A percentile compares a stretch with the other conserved stretches of the same genome.
Evolutionary conservation across 2,113 vertebrate species (phyloP).

Genomic region (Phyllopteryx taeniolatus): DNA sequence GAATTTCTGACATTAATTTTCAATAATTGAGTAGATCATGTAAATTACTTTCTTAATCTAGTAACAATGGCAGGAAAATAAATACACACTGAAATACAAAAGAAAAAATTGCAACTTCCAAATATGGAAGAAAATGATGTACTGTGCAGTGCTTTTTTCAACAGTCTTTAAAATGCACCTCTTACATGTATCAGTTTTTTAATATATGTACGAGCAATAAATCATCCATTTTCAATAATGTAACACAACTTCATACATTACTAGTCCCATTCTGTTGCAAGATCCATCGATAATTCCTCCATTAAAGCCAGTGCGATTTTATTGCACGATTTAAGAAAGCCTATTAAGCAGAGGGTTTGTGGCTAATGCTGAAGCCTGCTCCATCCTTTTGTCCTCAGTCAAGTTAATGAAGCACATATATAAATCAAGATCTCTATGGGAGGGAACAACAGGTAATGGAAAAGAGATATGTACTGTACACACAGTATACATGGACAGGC

Average conservation of each 20-base stretch:
- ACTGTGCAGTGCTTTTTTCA: conserved; percentile 54
- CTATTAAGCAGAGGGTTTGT: conserved; percentile 2
- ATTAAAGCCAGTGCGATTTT: conserved; percentile 31
- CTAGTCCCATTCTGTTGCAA: background rate
- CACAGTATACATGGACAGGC: conserved; percentile 52
- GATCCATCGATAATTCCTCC: conserved; percentile 12
- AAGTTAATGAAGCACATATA: conserved; percentile 37
- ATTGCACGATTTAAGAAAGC: conserved; percentile 60
- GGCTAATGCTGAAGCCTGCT: conserved; percentile 15
- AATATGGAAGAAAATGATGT: conserved; percentile 74
- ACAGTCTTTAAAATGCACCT: conserved; percentile 31
- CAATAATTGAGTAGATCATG: conserved; percentile 47
- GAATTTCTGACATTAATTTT: conserved; percentile 54
- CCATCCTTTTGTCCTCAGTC: conserved; percentile 24
- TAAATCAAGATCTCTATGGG: conserved; percentile 17
- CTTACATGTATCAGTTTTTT: conserved; percentile 14
- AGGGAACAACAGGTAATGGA: conserved; percentile 22
- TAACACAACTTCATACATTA: conserved; percentile 28
- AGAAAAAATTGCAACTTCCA: conserved; percentile 66
- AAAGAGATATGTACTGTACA: conserved; percentile 43
- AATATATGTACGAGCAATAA: conserved; percentile 10
- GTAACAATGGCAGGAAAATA: conserved; percentile 65
- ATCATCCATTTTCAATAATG: conserved; percentile 26
- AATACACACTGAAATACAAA: conserved; percentile 69
- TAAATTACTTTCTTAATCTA: conserved; percentile 49